Conservation (phyloP, 2,113 vertebrate genomes). For the Plestiodon gilberti region DNA sequence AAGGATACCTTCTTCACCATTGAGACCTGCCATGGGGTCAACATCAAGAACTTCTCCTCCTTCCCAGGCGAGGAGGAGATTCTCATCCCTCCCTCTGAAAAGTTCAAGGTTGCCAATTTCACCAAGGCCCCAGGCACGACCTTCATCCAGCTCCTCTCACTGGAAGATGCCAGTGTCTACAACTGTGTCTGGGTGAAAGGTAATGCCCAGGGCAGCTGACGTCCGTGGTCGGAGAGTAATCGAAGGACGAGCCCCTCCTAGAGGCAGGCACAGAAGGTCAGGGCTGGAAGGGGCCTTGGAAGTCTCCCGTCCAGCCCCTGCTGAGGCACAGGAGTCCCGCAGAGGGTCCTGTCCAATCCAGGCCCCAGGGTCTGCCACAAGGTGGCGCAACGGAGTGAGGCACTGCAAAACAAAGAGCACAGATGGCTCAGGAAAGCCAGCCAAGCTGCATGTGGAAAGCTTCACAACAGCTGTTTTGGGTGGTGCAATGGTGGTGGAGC, state of each 20-base stretch:
- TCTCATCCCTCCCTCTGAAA: slow-evolving; percentile 68
- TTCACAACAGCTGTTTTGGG: too few relatives aligned
- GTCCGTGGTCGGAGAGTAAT: not conserved
- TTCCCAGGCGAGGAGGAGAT: slow-evolving; percentile 74
- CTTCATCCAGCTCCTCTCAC: slow-evolving; percentile 52
- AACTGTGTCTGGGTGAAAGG: slow-evolving; percentile 71
- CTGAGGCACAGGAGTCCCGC: not conserved
- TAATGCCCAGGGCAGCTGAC: not conserved
- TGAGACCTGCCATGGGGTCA: slow-evolving; percentile 66
- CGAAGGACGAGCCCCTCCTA: too few relatives aligned
- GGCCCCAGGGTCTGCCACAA: not conserved
- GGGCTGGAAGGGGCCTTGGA: not conserved
- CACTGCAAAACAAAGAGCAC: not conserved
- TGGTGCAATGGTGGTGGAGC: too few relatives aligned
- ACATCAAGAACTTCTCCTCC: slow-evolving; percentile 69
- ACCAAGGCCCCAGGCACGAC: fast-evolving
- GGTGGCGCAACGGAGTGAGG: not conserved
- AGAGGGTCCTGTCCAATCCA: not conserved
- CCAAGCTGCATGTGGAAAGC: not conserved
- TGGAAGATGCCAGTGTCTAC: slow-evolving; percentile 42
- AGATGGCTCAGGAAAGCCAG: not conserved
- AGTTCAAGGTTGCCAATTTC: slow-evolving; percentile 50
- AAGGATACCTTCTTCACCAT: slow-evolving; percentile 70
- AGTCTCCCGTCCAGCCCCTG: not conserved
- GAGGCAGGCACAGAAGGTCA: not conserved